Evolutionary conservation across 2,113 vertebrate species (phyloP), one percentile per base, ranked within the genome.

Genomic region (Eonycteris spelaea): DNA sequence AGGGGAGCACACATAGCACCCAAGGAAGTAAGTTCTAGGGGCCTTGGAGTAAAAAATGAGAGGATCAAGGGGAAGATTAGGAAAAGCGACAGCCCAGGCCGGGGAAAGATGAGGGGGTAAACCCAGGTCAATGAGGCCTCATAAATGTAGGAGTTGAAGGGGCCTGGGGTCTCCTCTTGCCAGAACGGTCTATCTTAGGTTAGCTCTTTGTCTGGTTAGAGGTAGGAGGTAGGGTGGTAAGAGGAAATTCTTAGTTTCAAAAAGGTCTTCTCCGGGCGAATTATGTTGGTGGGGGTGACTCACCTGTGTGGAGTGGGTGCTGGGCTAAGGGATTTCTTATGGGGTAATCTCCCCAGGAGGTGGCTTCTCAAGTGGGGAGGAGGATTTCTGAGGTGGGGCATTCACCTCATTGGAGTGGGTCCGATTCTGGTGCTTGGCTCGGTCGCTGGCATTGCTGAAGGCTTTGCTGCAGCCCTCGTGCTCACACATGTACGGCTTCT

Each of bases 391-490:
- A 63, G 73, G 26, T 8, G 14, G 82, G 95, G 51, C 75, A 74
- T 53, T 75, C 99, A 99, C 99, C 99, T 99, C 99, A 10, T 99
- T 99, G 97, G 99, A 99, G 98, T 99, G 99, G 88, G 99, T 99
- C 95, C 99, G 98, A 98, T 99, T 99, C 91, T 99, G 99, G 93
- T 99, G 99, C 98, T 99, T 99, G 98, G 99, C 99, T 0, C 99
- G 98, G 98, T 99, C 99, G 0, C 99, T 99, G 68, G 99, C 99
- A 0, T 99, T 99, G 97, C 99, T 99, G 95, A 99, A 99, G 94
- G 99, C 99, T 79, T 99, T 99, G 97, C 99, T 99, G 98, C 99
- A 99, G 61, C 99, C 99, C 97, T 99, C 99, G 1, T 99, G 99
- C 91, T 99, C 99, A 33, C 99, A 99, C 95, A 99, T 99, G 1